Conservation (phyloP, 2,888 invertebrate genomes). For the Pseudeuparius sepicola region DNA sequence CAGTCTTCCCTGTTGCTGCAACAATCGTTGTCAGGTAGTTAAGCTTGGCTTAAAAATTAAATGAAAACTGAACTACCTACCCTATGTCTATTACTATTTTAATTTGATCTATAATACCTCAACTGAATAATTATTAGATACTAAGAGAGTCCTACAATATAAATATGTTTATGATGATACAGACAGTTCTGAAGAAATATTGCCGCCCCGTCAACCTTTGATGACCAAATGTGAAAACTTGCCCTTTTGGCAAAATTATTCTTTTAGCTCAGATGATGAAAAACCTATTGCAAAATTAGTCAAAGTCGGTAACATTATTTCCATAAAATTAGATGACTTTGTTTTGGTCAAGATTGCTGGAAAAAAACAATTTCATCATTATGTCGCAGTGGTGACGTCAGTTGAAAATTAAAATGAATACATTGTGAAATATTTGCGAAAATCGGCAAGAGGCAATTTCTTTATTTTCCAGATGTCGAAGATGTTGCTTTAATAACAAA, state of each 20-base stretch:
- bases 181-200: no score
- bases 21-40: no score
- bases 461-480: conserved; percentile 8
- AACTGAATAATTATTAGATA: no score
- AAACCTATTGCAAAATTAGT: conserved; percentile 6
- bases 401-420: conserved; percentile 7
- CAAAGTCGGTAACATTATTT: no score
- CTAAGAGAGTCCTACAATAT: background rate
- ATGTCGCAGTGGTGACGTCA: conserved; percentile 7
- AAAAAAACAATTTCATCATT: conserved; percentile 6
- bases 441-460: conserved; percentile 7
- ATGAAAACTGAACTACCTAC: no score
- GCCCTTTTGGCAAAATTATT: no score
- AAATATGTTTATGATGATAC: conserved; percentile 3
- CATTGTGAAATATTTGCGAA: conserved; percentile 8
- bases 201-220: no score
- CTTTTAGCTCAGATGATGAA: conserved; percentile 6
- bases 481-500: conserved; percentile 2
- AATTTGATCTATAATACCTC: no score
- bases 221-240: no score
- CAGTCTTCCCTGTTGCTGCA: no score
- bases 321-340: conserved; percentile 6
- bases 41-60: no score
- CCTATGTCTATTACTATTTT: no score
- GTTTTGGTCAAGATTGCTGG: conserved; percentile 6